Percentiles rank a stretch among this genome's conserved stretches.
Evolutionary conservation across 1,140 invertebrate genomes (phyloP).

Genomic region (Maniola jurtina): DNA sequence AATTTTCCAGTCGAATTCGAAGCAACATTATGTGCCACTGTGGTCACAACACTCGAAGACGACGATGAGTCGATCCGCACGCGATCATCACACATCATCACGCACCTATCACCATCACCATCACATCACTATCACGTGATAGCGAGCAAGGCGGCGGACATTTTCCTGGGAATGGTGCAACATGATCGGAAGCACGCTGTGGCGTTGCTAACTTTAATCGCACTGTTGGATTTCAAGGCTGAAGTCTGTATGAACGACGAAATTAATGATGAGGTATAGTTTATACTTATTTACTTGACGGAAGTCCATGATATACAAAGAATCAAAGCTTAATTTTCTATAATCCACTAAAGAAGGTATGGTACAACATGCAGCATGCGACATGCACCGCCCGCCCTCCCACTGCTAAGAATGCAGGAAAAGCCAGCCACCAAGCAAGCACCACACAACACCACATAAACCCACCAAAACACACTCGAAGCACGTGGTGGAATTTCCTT

Average conservation of each 20-base stretch:
- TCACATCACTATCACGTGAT: background rate
- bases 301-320: too few relatives aligned
- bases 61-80: conserved; percentile 42
- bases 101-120: background rate
- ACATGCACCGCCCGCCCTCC: too few relatives aligned
- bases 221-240: conserved; percentile 52
- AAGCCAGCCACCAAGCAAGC: too few relatives aligned
- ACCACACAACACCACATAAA: too few relatives aligned
- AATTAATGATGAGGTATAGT: conserved; percentile 49
- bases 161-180: background rate
- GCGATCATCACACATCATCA: conserved; percentile 30
- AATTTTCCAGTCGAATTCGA: background rate
- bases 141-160: background rate
- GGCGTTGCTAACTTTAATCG: conserved; percentile 38
- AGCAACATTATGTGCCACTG: conserved; percentile 35
- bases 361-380: too few relatives aligned
- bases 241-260: conserved; percentile 52
- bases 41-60: conserved; percentile 54
- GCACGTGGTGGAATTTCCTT: too few relatives aligned
- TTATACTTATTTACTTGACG: too few relatives aligned
- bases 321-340: too few relatives aligned
- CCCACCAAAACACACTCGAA: too few relatives aligned
- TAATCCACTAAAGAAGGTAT: too few relatives aligned
- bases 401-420: too few relatives aligned
- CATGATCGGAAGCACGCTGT: background rate